These are phyloP conservation scores for Hydractinia symbiolongicarpus DNA, from an alignment of 30 jellyfish, hydroid and myxozoan genomes.

Conservation along the genomic window DNA sequence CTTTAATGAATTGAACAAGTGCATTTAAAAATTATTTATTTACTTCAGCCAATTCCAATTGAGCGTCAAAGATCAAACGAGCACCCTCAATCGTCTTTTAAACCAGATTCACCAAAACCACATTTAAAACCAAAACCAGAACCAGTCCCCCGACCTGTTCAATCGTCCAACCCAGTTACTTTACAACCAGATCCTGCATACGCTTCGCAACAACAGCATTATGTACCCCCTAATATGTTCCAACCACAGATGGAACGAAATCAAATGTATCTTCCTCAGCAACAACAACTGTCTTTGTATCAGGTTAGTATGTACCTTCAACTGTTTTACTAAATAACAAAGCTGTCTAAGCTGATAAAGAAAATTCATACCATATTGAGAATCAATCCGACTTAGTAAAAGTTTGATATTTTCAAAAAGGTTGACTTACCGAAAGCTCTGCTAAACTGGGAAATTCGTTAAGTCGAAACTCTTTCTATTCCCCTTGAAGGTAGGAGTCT, in stretches of 20 bases:
- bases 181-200: neutral
- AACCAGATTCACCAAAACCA: constrained; percentile 25
- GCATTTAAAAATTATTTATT: neutral
- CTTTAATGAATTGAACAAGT: no score
- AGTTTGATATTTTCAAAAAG: neutral
- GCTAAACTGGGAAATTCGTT: neutral
- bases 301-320: neutral
- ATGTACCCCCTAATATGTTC: neutral
- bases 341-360: no score
- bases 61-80: neutral
- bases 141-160: constrained; percentile 18
- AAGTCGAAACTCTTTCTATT: neutral
- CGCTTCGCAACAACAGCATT: neutral
- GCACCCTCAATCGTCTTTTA: neutral
- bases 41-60: neutral
- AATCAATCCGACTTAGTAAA: no score
- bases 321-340: no score
- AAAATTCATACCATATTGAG: no score
- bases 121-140: constrained; percentile 18
- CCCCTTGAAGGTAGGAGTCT: neutral
- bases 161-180: neutral
- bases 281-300: constrained; percentile 11
- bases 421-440: neutral
- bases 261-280: neutral
- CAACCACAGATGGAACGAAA: neutral